Evolutionary conservation across 2,797 vertebrate genomes (phyloP).

Genomic region (Chromobotia macracanthus): DNA sequence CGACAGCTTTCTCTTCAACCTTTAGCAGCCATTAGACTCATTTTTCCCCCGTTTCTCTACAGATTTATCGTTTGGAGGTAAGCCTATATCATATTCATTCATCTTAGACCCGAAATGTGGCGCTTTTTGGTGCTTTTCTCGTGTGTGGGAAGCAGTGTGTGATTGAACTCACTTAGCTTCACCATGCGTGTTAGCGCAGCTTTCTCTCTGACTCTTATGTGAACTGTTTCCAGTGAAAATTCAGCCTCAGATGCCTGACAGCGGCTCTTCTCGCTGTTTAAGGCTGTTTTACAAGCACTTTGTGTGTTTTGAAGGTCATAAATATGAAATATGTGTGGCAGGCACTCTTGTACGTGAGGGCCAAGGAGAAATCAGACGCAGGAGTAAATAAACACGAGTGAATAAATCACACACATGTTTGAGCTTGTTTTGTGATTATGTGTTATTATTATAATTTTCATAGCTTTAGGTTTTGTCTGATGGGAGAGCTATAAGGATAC

Average conservation of each 20-base stretch:
- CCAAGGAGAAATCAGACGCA: constrained; percentile 39
- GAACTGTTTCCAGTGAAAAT: background rate
- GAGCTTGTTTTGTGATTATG: background rate
- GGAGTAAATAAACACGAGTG: constrained; percentile 29
- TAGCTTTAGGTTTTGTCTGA: background rate
- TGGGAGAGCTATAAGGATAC: background rate
- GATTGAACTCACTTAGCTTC: constrained; percentile 36
- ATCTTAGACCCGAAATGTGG: background rate
- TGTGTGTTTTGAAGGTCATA: background rate
- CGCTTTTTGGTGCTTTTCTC: background rate
- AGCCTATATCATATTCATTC: background rate
- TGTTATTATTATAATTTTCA: background rate
- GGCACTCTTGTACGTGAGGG: constrained; percentile 28
- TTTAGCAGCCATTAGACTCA: constrained; percentile 48
- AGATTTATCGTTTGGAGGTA: constrained; percentile 28
- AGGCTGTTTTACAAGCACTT: background rate
- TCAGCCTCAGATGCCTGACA: constrained; percentile 1
- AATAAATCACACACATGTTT: background rate
- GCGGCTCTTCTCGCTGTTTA: background rate
- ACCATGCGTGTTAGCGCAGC: constrained; percentile 47
- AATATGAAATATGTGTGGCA: background rate
- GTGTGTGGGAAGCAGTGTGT: constrained; percentile 8
- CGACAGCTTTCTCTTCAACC: constrained; percentile 47
- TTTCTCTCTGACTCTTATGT: background rate
- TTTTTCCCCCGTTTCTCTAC: constrained; percentile 16